Evolutionary conservation across 2,888 invertebrate species (phyloP), one percentile per base, ranked within the genome.

Genomic region (Melieria omissa): DNA sequence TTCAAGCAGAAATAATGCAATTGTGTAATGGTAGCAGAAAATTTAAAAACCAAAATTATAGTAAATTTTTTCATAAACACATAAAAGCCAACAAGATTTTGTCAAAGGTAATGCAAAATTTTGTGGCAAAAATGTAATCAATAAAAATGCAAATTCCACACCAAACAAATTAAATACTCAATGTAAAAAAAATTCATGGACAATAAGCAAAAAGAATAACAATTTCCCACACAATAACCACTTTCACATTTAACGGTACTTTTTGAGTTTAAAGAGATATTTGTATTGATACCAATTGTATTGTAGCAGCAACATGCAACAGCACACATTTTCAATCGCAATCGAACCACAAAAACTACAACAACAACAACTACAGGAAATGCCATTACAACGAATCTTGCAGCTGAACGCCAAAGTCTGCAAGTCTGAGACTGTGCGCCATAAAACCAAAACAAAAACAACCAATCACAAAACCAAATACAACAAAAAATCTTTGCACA

Each of bases 321-420:
- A 29, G 29, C 29, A 2, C 29, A 29, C 29, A 29, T 29, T 29
- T 29, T 29, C n/a, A n/a, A n/a, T 29, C 29, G 29, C 16, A 16
- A 16, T 16, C 16, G 29, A 29, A 29, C 16, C 16, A 47, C 57
- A 10, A 62, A 29, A 69, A 54, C n/a, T 2, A 55, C 44, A 57
- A 49, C 55, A 49, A 61, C n/a, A 55, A 54, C 5, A 60, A 63
- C 16, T 57, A 54, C 62, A 64, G 67, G 52, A 67, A 61, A 67
- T 61, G 49, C 42, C 41, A 70, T 62, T 60, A 69, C 74, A 72
- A 70, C 49, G 66, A 72, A 64, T 42, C 44, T 29, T 29, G 29
- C 29, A 29, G 29, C 29, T 29, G 29, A 29, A 29, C 29, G 29
- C 29, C 29, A 29, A 29, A 29, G 29, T 29, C 29, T 29, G 29